phyloP scores from a whole-genome alignment of 2,113 vertebrate species.

The Salvelinus namaycush region DNA sequence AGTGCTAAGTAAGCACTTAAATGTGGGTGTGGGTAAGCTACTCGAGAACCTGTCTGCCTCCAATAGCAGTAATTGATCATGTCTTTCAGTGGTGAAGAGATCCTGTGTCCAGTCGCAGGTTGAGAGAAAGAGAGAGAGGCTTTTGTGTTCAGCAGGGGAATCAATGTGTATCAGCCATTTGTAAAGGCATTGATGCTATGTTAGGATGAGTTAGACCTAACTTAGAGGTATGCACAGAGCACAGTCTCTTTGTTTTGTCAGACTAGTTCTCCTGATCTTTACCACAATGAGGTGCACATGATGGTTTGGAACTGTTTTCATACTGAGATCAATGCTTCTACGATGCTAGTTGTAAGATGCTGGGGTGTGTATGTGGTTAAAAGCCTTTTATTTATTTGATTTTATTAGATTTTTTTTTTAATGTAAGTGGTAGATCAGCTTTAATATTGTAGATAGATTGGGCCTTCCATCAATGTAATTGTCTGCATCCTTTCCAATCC shows the following conservation, averaged over 20 bases:
- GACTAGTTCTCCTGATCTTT: not conserved
- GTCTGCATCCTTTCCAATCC: too few relatives aligned
- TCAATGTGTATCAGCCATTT: constrained; percentile 22
- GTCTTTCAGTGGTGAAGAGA: not conserved
- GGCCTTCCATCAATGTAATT: too few relatives aligned
- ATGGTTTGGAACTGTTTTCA: not conserved
- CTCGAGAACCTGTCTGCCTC: not conserved
- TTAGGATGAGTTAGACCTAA: not conserved
- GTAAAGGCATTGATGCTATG: constrained; percentile 11
- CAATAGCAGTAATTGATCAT: constrained; percentile 38
- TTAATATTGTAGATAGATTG: too few relatives aligned
- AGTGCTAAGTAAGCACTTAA: constrained; percentile 29
- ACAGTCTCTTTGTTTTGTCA: not conserved
- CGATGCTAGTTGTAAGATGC: too few relatives aligned
- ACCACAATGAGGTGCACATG: not conserved
- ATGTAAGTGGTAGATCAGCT: too few relatives aligned
- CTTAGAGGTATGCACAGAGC: not conserved
- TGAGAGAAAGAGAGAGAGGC: not conserved
- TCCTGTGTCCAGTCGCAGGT: constrained; percentile 10
- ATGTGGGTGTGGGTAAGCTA: not conserved
- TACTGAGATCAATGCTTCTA: too few relatives aligned
- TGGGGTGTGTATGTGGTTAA: too few relatives aligned
- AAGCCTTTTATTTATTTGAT: too few relatives aligned
- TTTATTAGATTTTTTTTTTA: too few relatives aligned
- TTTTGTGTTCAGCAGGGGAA: constrained; percentile 3